phyloP scores from a whole-genome alignment of 1,140 invertebrate genomes.

The Argopecten irradians region DNA sequence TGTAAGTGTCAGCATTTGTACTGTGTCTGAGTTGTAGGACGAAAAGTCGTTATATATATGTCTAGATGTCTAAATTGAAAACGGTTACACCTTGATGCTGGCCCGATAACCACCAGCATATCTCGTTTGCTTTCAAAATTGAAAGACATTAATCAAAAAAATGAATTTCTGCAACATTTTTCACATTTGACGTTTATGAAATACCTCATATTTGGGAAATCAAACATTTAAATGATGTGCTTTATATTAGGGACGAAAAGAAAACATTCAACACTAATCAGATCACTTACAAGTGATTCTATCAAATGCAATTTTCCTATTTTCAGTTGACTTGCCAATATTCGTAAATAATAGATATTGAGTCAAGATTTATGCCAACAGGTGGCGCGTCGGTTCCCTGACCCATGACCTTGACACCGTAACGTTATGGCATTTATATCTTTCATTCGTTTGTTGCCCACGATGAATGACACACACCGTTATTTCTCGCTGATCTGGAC shows the following conservation, averaged over 20 bases:
- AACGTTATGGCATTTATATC: conserved; percentile 10
- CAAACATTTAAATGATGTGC: not conserved
- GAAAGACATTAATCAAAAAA: not conserved
- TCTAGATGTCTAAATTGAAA: not conserved
- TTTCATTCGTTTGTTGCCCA: conserved; percentile 15
- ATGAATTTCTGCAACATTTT: too few species aligned
- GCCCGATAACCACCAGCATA: not conserved
- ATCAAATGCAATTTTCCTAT: not conserved
- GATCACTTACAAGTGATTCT: not conserved
- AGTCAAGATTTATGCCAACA: not conserved
- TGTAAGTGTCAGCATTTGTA: not conserved
- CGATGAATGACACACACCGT: not conserved
- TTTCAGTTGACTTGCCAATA: not conserved
- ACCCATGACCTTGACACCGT: conserved; percentile 19
- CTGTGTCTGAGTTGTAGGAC: not conserved
- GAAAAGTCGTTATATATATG: not conserved
- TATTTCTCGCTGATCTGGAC: not conserved
- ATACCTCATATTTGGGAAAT: not conserved
- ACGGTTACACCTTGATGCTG: not conserved
- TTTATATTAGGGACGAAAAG: not conserved
- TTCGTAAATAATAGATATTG: not conserved
- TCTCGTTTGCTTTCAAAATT: conserved; percentile 3
- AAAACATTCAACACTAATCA: not conserved
- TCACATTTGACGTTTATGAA: too few species aligned
- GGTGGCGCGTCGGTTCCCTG: not conserved